Evolutionary conservation across 2,888 invertebrate genomes (phyloP).

Genomic region (Drosophila pseudotakahashii): DNA sequence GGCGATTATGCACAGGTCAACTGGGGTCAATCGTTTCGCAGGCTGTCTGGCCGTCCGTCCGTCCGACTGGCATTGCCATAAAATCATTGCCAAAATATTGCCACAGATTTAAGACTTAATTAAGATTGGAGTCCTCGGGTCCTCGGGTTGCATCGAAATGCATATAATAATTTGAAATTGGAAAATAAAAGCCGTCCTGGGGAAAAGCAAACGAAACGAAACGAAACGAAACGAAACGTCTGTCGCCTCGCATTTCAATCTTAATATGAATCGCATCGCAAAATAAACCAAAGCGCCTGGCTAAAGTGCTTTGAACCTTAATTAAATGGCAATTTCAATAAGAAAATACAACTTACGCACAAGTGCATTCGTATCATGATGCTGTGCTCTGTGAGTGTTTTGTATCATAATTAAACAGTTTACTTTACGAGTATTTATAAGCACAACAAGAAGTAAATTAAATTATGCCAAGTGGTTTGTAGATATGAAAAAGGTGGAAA

Average conservation of each 20-base stretch:
- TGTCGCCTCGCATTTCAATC: too few relatives aligned
- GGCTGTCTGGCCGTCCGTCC: slow-evolving; percentile 1
- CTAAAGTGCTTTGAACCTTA: slow-evolving; percentile 5
- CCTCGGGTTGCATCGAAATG: background rate
- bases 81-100: slow-evolving; percentile 23
- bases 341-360: slow-evolving; percentile 8
- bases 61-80: too few relatives aligned
- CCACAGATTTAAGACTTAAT: slow-evolving; percentile 26
- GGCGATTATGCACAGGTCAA: slow-evolving; percentile 27
- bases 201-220: background rate
- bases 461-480: background rate
- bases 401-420: slow-evolving; percentile 19
- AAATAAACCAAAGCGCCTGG: background rate
- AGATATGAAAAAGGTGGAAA: too few relatives aligned
- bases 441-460: background rate
- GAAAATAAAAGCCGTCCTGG: slow-evolving; percentile 1
- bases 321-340: slow-evolving; percentile 14
- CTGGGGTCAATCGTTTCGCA: slow-evolving; percentile 11
- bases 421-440: background rate
- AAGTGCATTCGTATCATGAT: background rate
- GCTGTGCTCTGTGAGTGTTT: background rate
- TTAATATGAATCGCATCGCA: background rate
- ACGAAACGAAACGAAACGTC: background rate
- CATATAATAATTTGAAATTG: background rate
- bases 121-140: slow-evolving; percentile 8